phyloP scores from a whole-genome alignment of 1,140 invertebrate species.

The Hesperophylax magnus region DNA sequence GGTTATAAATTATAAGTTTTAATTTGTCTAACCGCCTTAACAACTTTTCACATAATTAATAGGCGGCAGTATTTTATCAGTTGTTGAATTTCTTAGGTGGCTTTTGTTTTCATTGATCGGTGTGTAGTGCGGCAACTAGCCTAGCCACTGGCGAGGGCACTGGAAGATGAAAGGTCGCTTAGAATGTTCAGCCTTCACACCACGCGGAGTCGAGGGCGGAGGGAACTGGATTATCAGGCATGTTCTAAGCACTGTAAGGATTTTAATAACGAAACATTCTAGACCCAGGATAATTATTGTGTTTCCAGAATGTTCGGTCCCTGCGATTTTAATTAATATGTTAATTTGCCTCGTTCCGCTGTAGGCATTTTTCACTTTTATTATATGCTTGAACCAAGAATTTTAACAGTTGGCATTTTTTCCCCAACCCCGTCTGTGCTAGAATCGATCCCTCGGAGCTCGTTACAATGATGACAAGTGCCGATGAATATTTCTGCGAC shows the following conservation, averaged over 20 bases:
- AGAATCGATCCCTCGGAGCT: no score
- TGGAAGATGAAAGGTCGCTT: no score
- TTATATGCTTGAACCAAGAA: background rate
- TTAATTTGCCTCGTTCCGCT: background rate
- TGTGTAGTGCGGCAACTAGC: background rate
- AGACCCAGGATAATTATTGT: constrained; percentile 15
- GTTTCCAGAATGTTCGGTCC: background rate
- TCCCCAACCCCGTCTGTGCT: background rate
- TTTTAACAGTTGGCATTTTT: constrained; percentile 6
- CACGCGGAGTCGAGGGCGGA: background rate
- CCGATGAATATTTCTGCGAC: no score
- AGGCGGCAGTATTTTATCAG: constrained; percentile 2
- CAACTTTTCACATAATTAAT: no score
- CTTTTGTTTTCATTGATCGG: constrained; percentile 4
- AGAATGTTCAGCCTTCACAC: background rate
- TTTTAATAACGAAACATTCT: constrained; percentile 4
- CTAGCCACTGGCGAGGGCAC: no score
- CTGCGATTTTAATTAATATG: constrained; percentile 36
- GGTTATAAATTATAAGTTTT: no score
- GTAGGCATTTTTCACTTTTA: constrained; percentile 12
- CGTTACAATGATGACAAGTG: no score
- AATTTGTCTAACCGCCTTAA: no score
- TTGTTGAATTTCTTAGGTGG: background rate
- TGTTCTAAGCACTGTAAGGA: background rate
- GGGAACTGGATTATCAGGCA: background rate